Evolutionary conservation across 2,113 vertebrate species (phyloP), one percentile per base, ranked within the genome.

Genomic region (Siniperca chuatsi): DNA sequence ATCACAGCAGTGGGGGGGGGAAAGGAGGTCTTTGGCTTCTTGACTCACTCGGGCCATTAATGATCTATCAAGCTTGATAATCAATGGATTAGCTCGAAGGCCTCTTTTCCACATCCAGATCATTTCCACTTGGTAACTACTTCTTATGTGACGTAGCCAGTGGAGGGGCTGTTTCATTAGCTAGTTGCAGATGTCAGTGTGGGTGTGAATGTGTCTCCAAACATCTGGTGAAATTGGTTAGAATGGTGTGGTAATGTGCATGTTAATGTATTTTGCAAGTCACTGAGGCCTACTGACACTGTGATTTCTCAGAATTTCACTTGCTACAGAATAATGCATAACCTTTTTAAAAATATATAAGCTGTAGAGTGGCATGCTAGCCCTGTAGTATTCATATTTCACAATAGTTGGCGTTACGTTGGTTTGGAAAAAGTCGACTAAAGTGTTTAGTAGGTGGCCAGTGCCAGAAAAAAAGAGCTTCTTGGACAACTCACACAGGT

Each of bases 1-100:
- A 94, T 94, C 70, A 54, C 61, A 54, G 75, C 35, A 11, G 70
- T 42, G 44, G 16, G 20, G 13, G 15, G 23, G 68, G 20, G 54
- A 18, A 0, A 18, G 8, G 72, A 46, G 83, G 44, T 81, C 58
- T 54, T n/a, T 35, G 21, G 80, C 83, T 78, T 87, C 82, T 91
- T 62, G 48, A 85, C 67, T 88, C 86, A 62, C 81, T 50, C 0
- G 1, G 77, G 80, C 66, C 66, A 86, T 91, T 75, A 88, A 79
- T 77, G 88, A 86, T 88, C 90, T 65, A 90, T 81, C 65, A 79
- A 61, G 69, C 76, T n/a, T 37, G 85, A 86, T 87, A 78, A 83
- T 89, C 89, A 82, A 91, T 82, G 58, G 54, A 85, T 89, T 84
- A 35, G 74, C 78, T 40, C 1, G 4, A 80, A 86, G 84, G 40